These are phyloP conservation scores for Pseudoips prasinana DNA, from an alignment of 2,888 invertebrate genomes.

Conservation along the genomic window DNA sequence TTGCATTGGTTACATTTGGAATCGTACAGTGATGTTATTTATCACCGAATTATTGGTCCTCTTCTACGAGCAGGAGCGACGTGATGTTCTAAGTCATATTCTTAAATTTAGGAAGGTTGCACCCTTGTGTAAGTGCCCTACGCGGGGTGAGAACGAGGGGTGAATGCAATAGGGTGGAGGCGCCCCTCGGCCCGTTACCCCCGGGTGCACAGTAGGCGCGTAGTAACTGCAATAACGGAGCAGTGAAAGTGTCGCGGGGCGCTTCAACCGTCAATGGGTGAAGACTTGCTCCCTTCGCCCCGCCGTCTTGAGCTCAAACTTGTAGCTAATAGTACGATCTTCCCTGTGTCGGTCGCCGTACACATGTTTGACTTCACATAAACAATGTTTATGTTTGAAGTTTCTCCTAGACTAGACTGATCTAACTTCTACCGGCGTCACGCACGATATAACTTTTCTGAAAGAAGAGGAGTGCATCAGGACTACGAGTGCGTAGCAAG, in stretches of 20 bases:
- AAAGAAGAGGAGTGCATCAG: not conserved
- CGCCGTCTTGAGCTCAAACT: conserved; percentile 75
- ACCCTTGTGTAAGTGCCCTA: conserved; percentile 68
- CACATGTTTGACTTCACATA: conserved; percentile 35
- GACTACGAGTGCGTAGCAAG: not conserved
- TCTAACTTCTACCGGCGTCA: conserved; percentile 8
- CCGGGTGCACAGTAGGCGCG: conserved; percentile 75
- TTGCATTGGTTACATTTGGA: conserved; percentile 37
- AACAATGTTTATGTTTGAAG: conserved; percentile 28
- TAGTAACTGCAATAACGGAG: conserved; percentile 81
- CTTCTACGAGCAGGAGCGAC: conserved; percentile 21
- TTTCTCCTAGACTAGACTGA: conserved; percentile 17
- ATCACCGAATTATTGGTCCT: conserved; percentile 19
- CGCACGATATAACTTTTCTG: too few relatives aligned
- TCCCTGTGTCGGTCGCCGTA: conserved; percentile 41
- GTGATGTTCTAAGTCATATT: conserved; percentile 40
- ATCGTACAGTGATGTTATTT: not conserved
- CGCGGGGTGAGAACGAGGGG: conserved; percentile 61
- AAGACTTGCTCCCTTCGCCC: conserved; percentile 78
- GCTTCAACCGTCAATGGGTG: conserved; percentile 82
- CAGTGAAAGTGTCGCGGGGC: conserved; percentile 81
- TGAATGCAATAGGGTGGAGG: conserved; percentile 72
- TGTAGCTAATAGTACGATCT: conserved; percentile 71
- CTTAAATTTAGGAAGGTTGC: conserved; percentile 63
- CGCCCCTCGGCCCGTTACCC: conserved; percentile 46